Evolutionary conservation across 2,888 invertebrate genomes (phyloP), one percentile per base, ranked within the genome.

Genomic region (Oegoconia quadripuncta): DNA sequence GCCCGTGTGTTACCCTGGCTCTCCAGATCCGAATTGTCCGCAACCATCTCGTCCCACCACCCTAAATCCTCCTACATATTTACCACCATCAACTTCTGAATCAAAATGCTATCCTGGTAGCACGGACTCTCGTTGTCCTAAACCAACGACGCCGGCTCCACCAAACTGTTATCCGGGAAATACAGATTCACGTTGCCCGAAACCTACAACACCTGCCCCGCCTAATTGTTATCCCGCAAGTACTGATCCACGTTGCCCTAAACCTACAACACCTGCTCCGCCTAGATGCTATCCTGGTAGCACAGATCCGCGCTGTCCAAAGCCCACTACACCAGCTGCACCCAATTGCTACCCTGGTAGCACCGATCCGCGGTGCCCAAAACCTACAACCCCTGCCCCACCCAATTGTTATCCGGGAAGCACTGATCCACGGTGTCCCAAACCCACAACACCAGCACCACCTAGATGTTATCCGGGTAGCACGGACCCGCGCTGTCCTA

Each of bases 91-190:
- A 7, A 48, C 47, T 0, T 29, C 37, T 17, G 25, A 27, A n/a
- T 26, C 37, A n/a, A 3, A 43, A 3, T 71, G 71, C 31, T 68
- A 62, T 36, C 67, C 71, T 3, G 71, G 71, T 6, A 25, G 23
- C 3, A 15, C 55, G 48, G 43, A 48, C 9, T 34, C 37, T 2
- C 20, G 37, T 3, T 75, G 75, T 41, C 60, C 68, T 3, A 44
- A 45, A 39, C 62, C 67, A 0, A 58, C 68, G 0, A 50, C 64
- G 0, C 45, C 57, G 0, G 55, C 42, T 13, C 53, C 45, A 5
- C 60, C 58, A 0, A 45, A 17, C 0, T 75, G 76, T 26, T 72
- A 43, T 40, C 74, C 73, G 0, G 78, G 75, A 0, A 60, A 56
- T 3, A 32, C 44, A 0, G 64, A 70, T 27, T 50, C 62, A 0